Percentiles rank a stretch among this genome's conserved stretches.
phyloP scores from a whole-genome alignment of 2,888 invertebrate species.

The Parapristionchus giblindavisi region DNA sequence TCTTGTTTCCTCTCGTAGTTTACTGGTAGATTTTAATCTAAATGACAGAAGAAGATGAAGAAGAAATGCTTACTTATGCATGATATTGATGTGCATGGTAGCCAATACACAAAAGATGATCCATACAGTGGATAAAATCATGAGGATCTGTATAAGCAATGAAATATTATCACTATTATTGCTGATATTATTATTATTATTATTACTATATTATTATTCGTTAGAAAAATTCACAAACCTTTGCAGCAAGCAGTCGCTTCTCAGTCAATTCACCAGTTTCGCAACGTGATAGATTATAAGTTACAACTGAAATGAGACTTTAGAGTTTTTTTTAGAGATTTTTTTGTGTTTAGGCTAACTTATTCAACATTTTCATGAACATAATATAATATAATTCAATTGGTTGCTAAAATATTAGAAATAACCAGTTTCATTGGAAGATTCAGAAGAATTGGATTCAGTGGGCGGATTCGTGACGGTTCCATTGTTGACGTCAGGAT shows the following conservation, averaged over 20 bases:
- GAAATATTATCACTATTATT: too few species aligned
- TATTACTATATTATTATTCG: background rate
- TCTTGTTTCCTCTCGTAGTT: background rate
- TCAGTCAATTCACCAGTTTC: constrained; percentile 20
- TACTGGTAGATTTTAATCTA: background rate
- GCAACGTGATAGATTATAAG: background rate
- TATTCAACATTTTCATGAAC: too few species aligned
- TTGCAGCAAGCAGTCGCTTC: background rate
- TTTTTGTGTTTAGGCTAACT: too few species aligned
- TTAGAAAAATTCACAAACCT: background rate
- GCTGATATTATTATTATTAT: too few species aligned
- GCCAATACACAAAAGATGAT: constrained; percentile 52
- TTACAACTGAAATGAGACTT: too few species aligned
- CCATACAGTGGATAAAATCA: constrained; percentile 48
- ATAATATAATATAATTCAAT: too few species aligned
- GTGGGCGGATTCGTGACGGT: too few species aligned
- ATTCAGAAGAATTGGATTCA: too few species aligned
- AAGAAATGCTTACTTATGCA: constrained; percentile 46
- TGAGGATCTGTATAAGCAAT: constrained; percentile 47
- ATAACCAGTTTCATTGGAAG: too few species aligned
- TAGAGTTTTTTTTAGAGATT: too few species aligned
- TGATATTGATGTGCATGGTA: constrained; percentile 47
- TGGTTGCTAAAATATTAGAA: too few species aligned
- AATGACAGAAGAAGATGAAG: background rate
- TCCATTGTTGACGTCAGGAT: too few species aligned